These are phyloP conservation scores for Sycobia sp. DNA, from an alignment of 1,140 invertebrate species.

Conservation along the genomic window DNA sequence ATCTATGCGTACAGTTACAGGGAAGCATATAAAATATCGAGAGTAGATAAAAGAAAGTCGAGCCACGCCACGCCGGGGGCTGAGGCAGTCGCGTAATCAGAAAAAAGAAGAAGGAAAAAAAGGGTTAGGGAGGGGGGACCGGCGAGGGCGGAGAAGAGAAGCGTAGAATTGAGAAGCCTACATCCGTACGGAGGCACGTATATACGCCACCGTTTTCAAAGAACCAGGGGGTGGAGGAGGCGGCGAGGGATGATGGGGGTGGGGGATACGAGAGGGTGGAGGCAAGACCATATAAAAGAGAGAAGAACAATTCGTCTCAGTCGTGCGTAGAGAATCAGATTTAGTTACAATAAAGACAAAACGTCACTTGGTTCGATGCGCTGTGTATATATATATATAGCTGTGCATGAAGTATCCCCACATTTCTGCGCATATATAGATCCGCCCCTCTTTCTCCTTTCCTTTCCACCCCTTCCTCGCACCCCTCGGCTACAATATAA, in stretches of 20 bases:
- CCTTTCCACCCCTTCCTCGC: not conserved
- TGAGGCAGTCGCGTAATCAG: no score
- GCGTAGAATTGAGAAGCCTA: not conserved
- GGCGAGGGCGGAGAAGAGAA: not conserved
- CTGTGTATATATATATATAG: no score
- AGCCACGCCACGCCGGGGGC: no score
- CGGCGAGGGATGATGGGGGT: not conserved
- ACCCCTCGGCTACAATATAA: not conserved
- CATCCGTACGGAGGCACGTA: not conserved
- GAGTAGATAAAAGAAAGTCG: no score
- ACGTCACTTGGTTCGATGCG: no score
- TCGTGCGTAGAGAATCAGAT: conserved; percentile 17
- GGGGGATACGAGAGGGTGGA: not conserved
- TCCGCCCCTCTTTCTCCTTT: not conserved
- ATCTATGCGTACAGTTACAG: no score
- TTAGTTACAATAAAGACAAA: conserved; percentile 17
- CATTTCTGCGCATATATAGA: no score
- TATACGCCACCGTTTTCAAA: not conserved
- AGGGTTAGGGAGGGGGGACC: not conserved
- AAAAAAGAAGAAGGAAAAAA: no score
- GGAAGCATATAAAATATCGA: no score
- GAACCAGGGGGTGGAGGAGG: not conserved
- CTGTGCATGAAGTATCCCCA: no score
- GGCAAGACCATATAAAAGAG: not conserved
- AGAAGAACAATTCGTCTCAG: conserved; percentile 12